phyloP scores from a whole-genome alignment of 2,888 invertebrate species.

The Tenthredo scrophulariae region DNA sequence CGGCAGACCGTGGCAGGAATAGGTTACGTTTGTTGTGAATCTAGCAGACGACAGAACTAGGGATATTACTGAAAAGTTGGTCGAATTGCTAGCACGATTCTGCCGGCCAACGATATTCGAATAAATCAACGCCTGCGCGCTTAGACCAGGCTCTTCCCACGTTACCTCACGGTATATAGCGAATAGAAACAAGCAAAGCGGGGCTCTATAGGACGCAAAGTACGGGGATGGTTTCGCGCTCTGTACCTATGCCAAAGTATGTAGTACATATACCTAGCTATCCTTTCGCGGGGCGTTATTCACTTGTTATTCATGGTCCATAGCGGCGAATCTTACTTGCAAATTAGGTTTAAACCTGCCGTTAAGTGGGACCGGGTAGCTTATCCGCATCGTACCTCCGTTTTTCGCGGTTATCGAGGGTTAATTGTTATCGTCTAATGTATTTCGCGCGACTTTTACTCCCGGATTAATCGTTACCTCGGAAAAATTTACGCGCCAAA shows the following conservation, averaged over 20 bases:
- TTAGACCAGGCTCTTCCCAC: too few species aligned
- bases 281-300: constrained; percentile 39
- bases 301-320: constrained; percentile 49
- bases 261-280: background rate
- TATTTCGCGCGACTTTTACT: constrained; percentile 9
- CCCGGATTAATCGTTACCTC: constrained; percentile 14
- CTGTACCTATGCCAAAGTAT: background rate
- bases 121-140: too few species aligned
- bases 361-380: constrained; percentile 37
- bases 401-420: constrained; percentile 15
- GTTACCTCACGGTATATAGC: too few species aligned
- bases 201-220: background rate
- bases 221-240: constrained; percentile 37
- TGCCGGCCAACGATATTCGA: too few species aligned
- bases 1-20: too few species aligned
- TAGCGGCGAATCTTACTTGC: constrained; percentile 46
- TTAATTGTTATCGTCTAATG: constrained; percentile 48
- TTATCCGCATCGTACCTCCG: constrained; percentile 28
- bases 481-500: background rate
- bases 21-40: too few species aligned
- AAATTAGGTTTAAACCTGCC: constrained; percentile 49
- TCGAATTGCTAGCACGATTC: too few species aligned
- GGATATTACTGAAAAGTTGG: too few species aligned
- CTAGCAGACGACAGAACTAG: too few species aligned
- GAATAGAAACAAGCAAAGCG: constrained; percentile 8